phyloP scores from a whole-genome alignment of 2,113 vertebrate species.

The Anthoscopus minutus region DNA sequence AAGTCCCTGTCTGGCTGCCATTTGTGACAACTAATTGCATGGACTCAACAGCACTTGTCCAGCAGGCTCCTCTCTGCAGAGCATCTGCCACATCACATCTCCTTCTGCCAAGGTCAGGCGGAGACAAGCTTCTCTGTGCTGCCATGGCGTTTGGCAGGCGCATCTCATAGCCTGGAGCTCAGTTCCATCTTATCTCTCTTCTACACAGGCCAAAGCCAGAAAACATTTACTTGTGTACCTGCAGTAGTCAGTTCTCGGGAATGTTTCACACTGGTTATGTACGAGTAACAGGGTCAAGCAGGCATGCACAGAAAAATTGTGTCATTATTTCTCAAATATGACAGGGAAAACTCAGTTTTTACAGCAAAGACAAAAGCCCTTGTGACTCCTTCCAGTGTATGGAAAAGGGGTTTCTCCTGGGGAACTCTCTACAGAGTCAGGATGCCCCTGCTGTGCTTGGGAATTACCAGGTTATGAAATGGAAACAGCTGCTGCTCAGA shows the following conservation, averaged over 20 bases:
- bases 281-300: neutral
- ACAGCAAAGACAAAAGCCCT: neutral
- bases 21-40: neutral
- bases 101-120: neutral
- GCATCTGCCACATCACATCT: neutral
- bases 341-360: neutral
- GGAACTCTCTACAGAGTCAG: neutral
- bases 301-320: neutral
- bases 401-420: neutral
- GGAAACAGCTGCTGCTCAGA: neutral
- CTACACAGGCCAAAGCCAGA: neutral
- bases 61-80: neutral
- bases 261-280: neutral
- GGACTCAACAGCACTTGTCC: neutral
- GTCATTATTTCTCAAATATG: neutral
- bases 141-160: neutral
- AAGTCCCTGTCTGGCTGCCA: neutral
- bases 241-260: neutral
- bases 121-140: neutral
- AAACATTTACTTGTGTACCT: neutral
- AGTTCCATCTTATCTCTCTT: neutral
- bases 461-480: neutral
- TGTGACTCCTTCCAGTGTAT: neutral
- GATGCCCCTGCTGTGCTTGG: neutral
- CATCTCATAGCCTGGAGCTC: neutral